Base-by-base conservation (phyloP, 2,797 vertebrate species). In the Helarctos malayanus region DNA sequence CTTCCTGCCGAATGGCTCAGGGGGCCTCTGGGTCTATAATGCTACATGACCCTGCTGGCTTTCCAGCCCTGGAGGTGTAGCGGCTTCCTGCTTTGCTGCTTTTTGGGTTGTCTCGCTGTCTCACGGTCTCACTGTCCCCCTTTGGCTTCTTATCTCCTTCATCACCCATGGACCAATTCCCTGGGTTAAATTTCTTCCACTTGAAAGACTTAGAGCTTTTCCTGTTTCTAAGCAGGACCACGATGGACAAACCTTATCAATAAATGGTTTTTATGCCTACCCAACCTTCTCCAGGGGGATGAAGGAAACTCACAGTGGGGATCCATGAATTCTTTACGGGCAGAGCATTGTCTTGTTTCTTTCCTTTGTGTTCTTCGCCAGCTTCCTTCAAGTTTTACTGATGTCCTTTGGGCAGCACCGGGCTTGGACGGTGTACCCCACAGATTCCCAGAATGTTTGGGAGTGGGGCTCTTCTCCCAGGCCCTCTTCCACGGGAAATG, bases 171-270 rank as follows among this genome's bases (percentile, higher is more conserved):
- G 29, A 41, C 35, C 18, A 27, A 16, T 84, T 49, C 19, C 52
- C n/a, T 80, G 21, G 69, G 45, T 91, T 93, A 89, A 93, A 32
- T 76, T 84, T 56, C 61, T 85, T 81, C 45, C 25, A 3, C 76
- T 63, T 68, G 78, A 71, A 95, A 94, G 75, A 85, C 63, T 61
- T 85, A 18, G 76, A 79, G 56, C 78, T 59, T 52, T 94, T 90
- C 52, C 49, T 79, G 11, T 91, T 95, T 92, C 65, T 89, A 3
- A 2, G 25, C 21, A 83, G 57, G 61, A 73, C 63, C 73, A 21
- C 27, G 32, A 49, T 49, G 68, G 78, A 65, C 23, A 71, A 32
- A 75, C 49, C n/a, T 59, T 92, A 35, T 16, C 47, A 23, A 14
- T 54, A 75, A 69, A 54, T 76, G 49, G 32, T 35, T 80, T 35